phyloP scores from a whole-genome alignment of 2,888 invertebrate species.

The Spilosoma lubricipeda region DNA sequence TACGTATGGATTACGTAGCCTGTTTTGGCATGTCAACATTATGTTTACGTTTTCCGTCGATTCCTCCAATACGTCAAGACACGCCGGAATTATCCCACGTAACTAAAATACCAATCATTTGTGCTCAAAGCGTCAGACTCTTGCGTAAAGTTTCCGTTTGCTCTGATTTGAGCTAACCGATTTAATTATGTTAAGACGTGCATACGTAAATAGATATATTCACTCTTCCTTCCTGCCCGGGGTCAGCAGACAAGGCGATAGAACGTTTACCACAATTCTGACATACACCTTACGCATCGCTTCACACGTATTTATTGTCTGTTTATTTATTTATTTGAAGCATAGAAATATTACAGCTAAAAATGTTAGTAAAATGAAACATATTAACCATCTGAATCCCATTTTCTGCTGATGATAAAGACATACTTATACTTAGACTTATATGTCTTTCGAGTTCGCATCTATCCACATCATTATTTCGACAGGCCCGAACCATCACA shows the following conservation, averaged over 20 bases:
- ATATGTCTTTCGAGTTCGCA: no score
- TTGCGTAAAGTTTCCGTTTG: not conserved
- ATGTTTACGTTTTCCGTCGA: conserved; percentile 7
- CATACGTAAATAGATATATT: not conserved
- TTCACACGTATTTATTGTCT: no score
- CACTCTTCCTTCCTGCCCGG: not conserved
- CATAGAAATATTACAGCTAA: no score
- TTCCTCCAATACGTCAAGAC: conserved; percentile 2
- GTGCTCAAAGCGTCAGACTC: conserved; percentile 9
- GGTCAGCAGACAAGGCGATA: not conserved
- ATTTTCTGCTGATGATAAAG: no score
- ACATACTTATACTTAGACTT: no score
- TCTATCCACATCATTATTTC: no score
- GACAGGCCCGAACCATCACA: no score
- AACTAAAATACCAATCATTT: conserved; percentile 10
- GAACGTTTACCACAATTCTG: not conserved
- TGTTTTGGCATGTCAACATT: not conserved
- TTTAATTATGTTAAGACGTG: not conserved
- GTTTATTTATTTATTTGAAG: no score
- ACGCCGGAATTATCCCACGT: conserved; percentile 1
- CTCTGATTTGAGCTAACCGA: not conserved
- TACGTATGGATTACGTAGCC: not conserved
- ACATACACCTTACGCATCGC: no score
- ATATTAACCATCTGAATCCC: no score
- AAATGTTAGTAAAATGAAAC: no score